Evolutionary conservation across 2,888 invertebrate species (phyloP).

Genomic region (Hydraecia micacea): DNA sequence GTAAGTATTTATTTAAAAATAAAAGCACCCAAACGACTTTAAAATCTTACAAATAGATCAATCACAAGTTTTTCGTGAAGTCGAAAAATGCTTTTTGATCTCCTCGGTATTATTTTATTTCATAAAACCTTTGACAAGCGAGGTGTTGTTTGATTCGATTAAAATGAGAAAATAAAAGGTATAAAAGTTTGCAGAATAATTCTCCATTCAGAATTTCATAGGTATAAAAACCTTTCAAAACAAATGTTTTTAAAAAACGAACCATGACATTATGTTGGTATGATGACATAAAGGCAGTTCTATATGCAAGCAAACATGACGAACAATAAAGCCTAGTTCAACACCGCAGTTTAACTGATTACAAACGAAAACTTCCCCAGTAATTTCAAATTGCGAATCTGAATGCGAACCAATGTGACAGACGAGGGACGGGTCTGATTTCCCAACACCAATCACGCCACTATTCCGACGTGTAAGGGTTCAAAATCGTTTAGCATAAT

Average conservation of each 20-base stretch:
- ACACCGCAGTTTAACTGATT: constrained; percentile 50
- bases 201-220: not conserved
- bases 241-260: not conserved
- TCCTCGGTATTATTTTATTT: constrained; percentile 3
- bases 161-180: constrained; percentile 21
- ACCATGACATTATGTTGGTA: not conserved
- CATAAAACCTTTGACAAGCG: constrained; percentile 32
- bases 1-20: not conserved
- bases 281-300: not conserved
- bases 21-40: not conserved
- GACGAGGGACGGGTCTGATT: constrained; percentile 68
- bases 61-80: constrained; percentile 11
- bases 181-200: not conserved
- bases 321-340: constrained; percentile 37
- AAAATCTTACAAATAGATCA: constrained; percentile 21
- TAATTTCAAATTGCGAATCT: constrained; percentile 75
- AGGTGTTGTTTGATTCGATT: constrained; percentile 35
- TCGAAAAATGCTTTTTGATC: constrained; percentile 2
- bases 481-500: constrained; percentile 63
- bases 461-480: constrained; percentile 65
- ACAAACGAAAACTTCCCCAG: constrained; percentile 64
- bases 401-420: constrained; percentile 71
- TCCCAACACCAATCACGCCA: constrained; percentile 51
- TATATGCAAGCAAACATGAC: constrained; percentile 11
- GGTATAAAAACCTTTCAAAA: not conserved